Percentiles rank a stretch among this genome's conserved stretches.
Evolutionary conservation across 2,797 vertebrate genomes (phyloP).

Genomic region (Garrulus glandarius): DNA sequence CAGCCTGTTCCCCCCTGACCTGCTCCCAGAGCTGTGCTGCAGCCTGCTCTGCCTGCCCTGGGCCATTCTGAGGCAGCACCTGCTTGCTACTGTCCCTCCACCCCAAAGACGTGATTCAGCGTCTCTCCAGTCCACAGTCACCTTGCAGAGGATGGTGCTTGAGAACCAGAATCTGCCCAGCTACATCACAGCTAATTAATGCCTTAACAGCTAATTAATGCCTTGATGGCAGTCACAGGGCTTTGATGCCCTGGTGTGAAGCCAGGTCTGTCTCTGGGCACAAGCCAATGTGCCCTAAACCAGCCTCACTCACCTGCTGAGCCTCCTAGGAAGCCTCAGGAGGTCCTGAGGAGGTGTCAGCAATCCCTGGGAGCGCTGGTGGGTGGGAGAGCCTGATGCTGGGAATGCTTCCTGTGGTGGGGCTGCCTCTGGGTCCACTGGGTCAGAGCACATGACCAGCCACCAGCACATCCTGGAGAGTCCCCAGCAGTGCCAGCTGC

Average conservation of each 20-base stretch:
- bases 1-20: not conserved
- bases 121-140: not conserved
- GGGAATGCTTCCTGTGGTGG: not conserved
- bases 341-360: not conserved
- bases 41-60: not conserved
- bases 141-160: not conserved
- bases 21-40: not conserved
- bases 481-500: not conserved
- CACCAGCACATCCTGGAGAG: not conserved
- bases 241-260: not conserved
- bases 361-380: not conserved
- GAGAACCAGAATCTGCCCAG: not conserved
- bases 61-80: not conserved
- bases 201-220: not conserved
- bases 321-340: not conserved
- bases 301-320: not conserved
- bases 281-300: not conserved
- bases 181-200: not conserved
- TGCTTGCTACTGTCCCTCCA: not conserved
- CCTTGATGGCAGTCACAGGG: not conserved
- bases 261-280: not conserved
- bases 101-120: not conserved
- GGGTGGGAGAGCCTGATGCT: not conserved
- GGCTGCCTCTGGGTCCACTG: not conserved
- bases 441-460: accelerated